A percentile compares a stretch with the other conserved stretches of the same genome.
phyloP scores from a whole-genome alignment of 2,113 vertebrate species.

The Aplodontia rufa region DNA sequence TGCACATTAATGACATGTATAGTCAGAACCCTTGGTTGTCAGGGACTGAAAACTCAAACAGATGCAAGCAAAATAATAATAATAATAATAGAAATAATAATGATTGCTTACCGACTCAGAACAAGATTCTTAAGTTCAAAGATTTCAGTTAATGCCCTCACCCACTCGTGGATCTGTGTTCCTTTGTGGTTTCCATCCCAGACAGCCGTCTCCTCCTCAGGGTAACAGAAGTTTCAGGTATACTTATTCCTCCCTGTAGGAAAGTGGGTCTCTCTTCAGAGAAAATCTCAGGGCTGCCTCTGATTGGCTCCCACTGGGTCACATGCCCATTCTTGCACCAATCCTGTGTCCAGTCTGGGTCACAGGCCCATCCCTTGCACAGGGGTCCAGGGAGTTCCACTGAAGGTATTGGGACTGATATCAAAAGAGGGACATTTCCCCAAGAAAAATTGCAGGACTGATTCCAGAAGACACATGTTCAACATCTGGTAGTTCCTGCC shows the following conservation, averaged over 20 bases:
- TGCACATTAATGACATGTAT: not conserved
- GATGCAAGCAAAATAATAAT: not conserved
- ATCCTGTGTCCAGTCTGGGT: not conserved
- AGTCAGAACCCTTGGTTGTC: slow-evolving; percentile 4
- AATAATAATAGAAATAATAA: not conserved
- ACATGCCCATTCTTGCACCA: not conserved
- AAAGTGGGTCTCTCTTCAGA: not conserved
- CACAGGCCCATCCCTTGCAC: not conserved
- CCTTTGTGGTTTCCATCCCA: slow-evolving; percentile 6
- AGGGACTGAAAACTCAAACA: slow-evolving; percentile 25
- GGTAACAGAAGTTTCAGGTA: not conserved
- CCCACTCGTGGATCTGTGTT: not conserved
- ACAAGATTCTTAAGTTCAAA: not conserved
- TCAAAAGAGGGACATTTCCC: not conserved
- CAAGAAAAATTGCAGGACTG: not conserved
- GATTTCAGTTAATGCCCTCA: not conserved
- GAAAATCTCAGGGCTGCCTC: slow-evolving; percentile 21
- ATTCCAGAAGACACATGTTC: slow-evolving; percentile 28
- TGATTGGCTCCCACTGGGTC: slow-evolving; percentile 1
- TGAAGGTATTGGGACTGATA: not conserved
- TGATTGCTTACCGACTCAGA: slow-evolving; percentile 10
- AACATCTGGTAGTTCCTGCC: not conserved
- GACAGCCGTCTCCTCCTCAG: not conserved
- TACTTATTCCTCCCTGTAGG: not conserved
- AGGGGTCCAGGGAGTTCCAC: not conserved